Evolutionary conservation across 2,888 invertebrate species (phyloP), one percentile per base, ranked within the genome.

Genomic region (Micropterix aruncella): DNA sequence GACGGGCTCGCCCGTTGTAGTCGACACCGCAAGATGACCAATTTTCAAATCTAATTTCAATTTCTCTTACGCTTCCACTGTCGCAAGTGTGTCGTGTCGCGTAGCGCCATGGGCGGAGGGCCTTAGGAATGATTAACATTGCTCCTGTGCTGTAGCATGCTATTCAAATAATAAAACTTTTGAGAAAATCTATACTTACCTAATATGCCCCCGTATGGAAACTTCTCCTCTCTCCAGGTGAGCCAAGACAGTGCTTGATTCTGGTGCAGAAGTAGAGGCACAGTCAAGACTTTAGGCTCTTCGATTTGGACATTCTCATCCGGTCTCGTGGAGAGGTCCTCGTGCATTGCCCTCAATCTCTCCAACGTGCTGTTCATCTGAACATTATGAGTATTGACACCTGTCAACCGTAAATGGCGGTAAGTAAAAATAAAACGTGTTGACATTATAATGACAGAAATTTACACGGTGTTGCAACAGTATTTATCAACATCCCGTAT

Each of bases 201-300:
- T 42, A 95, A 70, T 52, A 95, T 86, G 12, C 95, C 95, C 1
- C 93, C 92, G 27, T 80, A 65, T 0, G 89, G 87, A 43, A 79
- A 80, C 60, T 91, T 87, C n/a, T 70, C 69, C 65, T 96, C 96
- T 16, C 95, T 66, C 92, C 93, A 95, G 16, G 73, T 56, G 55
- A 96, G 68, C 94, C 95, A 96, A 9, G 83, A 77, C 0, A 96
- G 64, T 0, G 90, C 95, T 55, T 85, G 80, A 50, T 77, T 72
- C 61, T 95, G 95, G 64, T 95, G 92, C 7, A 73, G 66, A 84
- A 92, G 84, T 2, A 95, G 65, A 5, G 63, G 49, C 0, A 86
- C 70, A 55, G 66, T 73, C 0, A 93, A 59, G 0, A 77, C 79
- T 18, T 57, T 56, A 0, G 88, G 87, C 51, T 78, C 73, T 5